These are phyloP conservation scores for Otis tarda DNA, from an alignment of 2,113 vertebrate genomes.

Conservation along the genomic window DNA sequence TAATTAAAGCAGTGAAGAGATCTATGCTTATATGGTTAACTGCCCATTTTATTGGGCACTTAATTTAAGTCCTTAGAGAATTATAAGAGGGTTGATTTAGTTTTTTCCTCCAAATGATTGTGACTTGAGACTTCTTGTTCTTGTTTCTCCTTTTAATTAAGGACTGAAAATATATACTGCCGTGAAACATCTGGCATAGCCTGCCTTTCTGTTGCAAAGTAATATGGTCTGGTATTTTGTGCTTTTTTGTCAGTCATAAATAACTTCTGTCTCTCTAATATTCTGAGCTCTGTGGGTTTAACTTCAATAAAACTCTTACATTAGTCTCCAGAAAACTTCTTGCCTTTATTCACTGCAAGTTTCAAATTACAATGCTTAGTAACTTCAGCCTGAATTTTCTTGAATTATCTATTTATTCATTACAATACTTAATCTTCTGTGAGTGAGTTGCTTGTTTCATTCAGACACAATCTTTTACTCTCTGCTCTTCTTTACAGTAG, in stretches of 20 bases:
- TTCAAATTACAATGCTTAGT: not conserved
- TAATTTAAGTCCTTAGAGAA: conserved; percentile 31
- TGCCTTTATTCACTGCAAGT: not conserved
- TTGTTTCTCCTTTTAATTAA: conserved; percentile 31
- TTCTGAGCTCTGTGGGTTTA: not conserved
- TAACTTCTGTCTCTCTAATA: not conserved
- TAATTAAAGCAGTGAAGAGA: conserved; percentile 39
- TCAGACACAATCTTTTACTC: not conserved
- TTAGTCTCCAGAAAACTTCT: not conserved
- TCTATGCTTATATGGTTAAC: conserved; percentile 40
- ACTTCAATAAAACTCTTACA: not conserved
- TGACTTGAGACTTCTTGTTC: not conserved
- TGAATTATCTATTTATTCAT: not conserved
- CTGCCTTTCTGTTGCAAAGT: not conserved
- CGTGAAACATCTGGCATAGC: not conserved
- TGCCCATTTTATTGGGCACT: conserved; percentile 7
- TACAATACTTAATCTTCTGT: not conserved
- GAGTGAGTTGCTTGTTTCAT: not conserved
- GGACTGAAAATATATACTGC: not conserved
- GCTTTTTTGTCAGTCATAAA: not conserved
- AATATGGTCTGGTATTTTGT: not conserved
- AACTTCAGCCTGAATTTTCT: not conserved
- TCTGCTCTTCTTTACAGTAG: not conserved
- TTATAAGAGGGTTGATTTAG: not conserved
- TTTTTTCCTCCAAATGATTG: not conserved